These are phyloP conservation scores for Toxotes jaculatrix DNA, from an alignment of 2,113 vertebrate genomes.

Conservation along the genomic window DNA sequence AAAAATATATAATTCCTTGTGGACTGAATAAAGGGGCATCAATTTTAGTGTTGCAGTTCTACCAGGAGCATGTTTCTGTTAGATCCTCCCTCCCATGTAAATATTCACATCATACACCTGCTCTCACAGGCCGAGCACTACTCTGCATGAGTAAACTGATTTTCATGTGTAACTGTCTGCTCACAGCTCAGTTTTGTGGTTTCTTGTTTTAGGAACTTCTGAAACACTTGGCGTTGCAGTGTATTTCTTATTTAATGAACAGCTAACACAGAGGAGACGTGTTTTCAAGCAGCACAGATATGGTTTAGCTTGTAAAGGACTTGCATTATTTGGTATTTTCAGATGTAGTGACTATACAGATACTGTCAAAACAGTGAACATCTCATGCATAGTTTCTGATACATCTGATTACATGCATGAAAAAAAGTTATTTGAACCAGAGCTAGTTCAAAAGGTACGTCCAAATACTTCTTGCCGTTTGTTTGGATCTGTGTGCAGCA, in stretches of 20 bases:
- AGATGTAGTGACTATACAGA: background rate
- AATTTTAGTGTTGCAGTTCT: background rate
- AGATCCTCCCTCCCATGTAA: background rate
- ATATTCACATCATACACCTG: background rate
- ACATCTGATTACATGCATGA: background rate
- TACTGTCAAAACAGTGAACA: background rate
- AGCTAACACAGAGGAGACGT: too few species aligned
- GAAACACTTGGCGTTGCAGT: background rate
- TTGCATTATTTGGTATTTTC: background rate
- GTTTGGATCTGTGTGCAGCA: conserved; percentile 8
- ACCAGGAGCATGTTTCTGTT: too few species aligned
- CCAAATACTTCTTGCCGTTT: background rate
- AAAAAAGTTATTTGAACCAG: background rate
- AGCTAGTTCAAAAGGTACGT: background rate
- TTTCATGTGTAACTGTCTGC: background rate
- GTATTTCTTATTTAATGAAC: background rate
- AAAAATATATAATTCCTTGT: too few species aligned
- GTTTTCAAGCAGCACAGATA: background rate
- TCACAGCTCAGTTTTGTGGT: background rate
- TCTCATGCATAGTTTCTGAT: background rate
- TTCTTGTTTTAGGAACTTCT: background rate
- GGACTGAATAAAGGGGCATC: background rate
- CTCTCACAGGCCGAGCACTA: background rate
- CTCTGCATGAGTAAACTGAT: background rate
- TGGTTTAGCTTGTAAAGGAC: background rate